Evolutionary conservation across 1,140 invertebrate species (phyloP).

Genomic region (Dendrolimus punctatus): DNA sequence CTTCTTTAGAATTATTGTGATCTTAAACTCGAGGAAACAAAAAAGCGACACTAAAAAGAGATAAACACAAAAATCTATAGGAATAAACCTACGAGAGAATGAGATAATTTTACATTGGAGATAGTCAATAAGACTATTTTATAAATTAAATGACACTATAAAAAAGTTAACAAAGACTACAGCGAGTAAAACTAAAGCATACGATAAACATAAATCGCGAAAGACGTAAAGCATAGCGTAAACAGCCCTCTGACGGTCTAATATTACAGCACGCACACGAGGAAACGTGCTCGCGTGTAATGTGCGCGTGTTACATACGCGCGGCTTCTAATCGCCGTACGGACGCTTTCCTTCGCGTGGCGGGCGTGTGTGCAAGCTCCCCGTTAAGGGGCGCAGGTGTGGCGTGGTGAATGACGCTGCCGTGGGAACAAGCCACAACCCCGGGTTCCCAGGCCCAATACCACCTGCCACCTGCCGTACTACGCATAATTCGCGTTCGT

Average conservation of each 20-base stretch:
- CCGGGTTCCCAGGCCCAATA: slow-evolving; percentile 54
- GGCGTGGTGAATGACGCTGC: slow-evolving; percentile 55
- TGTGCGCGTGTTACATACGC: slow-evolving; percentile 29
- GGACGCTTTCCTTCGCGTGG: slow-evolving; percentile 57
- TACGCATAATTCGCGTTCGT: slow-evolving; percentile 70
- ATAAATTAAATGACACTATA: too few species aligned
- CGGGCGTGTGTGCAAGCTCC: slow-evolving; percentile 59
- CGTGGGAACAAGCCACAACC: slow-evolving; percentile 62
- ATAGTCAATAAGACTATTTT: too few species aligned
- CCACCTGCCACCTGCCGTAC: slow-evolving; percentile 66
- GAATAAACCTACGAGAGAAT: too few species aligned
- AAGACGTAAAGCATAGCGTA: slow-evolving; percentile 37
- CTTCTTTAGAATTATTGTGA: too few species aligned
- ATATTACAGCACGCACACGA: slow-evolving; percentile 23
- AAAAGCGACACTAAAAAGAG: too few species aligned
- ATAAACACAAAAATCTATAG: too few species aligned
- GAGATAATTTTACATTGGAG: too few species aligned
- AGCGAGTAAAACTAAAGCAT: slow-evolving; percentile 14
- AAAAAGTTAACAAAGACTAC: slow-evolving; percentile 2
- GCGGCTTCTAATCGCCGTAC: slow-evolving; percentile 33
- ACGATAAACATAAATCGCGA: slow-evolving; percentile 23
- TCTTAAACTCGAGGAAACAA: too few species aligned
- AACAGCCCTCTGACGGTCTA: slow-evolving; percentile 36
- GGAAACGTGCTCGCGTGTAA: slow-evolving; percentile 11
- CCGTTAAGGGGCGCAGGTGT: slow-evolving; percentile 66